A percentile compares a stretch with the other conserved stretches of the same genome.
phyloP scores from a whole-genome alignment of 2,797 vertebrate genomes.

The Echeneis naucrates region DNA sequence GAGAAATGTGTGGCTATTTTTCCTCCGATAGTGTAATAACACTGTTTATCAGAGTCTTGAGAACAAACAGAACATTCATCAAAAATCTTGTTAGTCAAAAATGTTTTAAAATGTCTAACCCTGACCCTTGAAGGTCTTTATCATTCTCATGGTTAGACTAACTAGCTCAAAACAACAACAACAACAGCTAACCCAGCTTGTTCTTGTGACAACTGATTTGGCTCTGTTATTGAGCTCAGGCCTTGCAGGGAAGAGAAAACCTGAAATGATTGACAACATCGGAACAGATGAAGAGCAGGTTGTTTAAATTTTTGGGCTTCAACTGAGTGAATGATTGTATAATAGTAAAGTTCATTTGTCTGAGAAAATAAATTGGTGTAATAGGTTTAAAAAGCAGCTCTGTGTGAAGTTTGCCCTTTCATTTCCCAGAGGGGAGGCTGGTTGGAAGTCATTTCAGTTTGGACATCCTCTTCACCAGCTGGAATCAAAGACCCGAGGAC shows the following conservation, averaged over 20 bases:
- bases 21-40: no score
- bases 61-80: no score
- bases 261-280: not conserved
- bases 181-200: no score
- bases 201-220: no score
- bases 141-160: no score
- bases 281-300: not conserved
- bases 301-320: not conserved
- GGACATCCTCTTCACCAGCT: slow-evolving; percentile 14
- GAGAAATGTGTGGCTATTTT: not conserved
- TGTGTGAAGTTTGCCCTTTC: slow-evolving; percentile 3
- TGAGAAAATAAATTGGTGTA: not conserved
- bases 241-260: not conserved
- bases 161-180: no score
- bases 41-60: no score
- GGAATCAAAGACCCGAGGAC: slow-evolving; percentile 9
- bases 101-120: no score
- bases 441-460: not conserved
- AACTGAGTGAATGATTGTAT: no score
- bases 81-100: no score
- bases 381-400: slow-evolving; percentile 1
- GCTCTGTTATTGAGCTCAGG: no score
- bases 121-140: not conserved
- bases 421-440: not conserved
- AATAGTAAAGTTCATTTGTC: not conserved